These are phyloP conservation scores for Euleptes europaea DNA, from an alignment of 2,113 vertebrate species.

Conservation along the genomic window DNA sequence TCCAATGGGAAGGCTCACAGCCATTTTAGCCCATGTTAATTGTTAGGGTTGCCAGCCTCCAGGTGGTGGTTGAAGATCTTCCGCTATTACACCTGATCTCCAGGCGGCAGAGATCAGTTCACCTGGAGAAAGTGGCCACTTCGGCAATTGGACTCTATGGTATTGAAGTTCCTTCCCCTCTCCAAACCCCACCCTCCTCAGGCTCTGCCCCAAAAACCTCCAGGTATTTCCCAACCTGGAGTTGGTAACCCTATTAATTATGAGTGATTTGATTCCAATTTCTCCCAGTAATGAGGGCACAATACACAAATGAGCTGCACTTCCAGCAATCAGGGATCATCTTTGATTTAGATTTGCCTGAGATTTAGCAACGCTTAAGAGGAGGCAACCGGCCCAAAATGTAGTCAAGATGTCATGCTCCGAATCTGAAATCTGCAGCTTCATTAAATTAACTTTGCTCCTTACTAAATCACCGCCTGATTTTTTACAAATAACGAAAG, in stretches of 20 bases:
- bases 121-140: no score
- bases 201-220: no score
- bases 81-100: no score
- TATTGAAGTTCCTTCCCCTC: no score
- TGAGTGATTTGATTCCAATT: conserved; percentile 6
- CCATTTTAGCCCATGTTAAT: conserved; percentile 15
- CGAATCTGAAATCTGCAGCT: not conserved
- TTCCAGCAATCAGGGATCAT: not conserved
- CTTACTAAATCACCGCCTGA: not conserved
- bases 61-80: no score
- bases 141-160: no score
- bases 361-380: not conserved
- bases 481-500: conserved; percentile 3
- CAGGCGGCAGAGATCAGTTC: no score
- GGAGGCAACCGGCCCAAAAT: not conserved
- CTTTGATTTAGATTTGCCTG: conserved; percentile 10
- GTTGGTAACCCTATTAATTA: no score
- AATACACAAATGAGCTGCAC: not conserved
- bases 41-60: no score
- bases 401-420: not conserved
- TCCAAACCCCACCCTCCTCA: no score
- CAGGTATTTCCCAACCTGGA: no score
- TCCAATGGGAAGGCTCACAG: not conserved
- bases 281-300: not conserved
- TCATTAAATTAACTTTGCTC: not conserved